Evolutionary conservation across 2,797 vertebrate species (phyloP).

Genomic region (Eulemur rubriventer): DNA sequence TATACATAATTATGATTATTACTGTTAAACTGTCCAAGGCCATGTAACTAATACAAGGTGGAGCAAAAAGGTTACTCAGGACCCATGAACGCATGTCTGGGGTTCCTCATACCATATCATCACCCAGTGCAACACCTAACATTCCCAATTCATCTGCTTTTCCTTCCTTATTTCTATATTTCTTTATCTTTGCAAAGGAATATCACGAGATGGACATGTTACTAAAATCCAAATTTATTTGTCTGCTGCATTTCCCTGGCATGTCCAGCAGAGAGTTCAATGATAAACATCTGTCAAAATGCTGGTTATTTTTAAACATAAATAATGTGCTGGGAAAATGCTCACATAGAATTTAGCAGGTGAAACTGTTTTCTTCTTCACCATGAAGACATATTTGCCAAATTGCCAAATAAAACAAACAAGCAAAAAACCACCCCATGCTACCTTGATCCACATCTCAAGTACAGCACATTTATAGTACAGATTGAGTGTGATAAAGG

Average conservation of each 20-base stretch:
- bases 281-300: background rate
- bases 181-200: background rate
- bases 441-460: background rate
- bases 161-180: background rate
- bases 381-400: slow-evolving; percentile 12
- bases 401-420: background rate
- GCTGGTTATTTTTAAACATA: background rate
- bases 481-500: background rate
- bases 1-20: background rate
- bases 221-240: background rate
- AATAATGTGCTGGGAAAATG: background rate
- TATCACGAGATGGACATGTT: background rate
- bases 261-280: slow-evolving; percentile 13
- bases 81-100: background rate
- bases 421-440: background rate
- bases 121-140: background rate
- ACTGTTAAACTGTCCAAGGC: background rate
- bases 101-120: background rate
- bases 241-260: background rate
- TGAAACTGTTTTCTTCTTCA: slow-evolving; percentile 1
- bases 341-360: background rate
- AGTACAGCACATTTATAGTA: background rate
- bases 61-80: background rate
- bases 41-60: background rate
- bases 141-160: background rate